Percentiles rank a stretch among this genome's conserved stretches.
phyloP scores from a whole-genome alignment of 2,113 vertebrate species.

The Hyla sarda region DNA sequence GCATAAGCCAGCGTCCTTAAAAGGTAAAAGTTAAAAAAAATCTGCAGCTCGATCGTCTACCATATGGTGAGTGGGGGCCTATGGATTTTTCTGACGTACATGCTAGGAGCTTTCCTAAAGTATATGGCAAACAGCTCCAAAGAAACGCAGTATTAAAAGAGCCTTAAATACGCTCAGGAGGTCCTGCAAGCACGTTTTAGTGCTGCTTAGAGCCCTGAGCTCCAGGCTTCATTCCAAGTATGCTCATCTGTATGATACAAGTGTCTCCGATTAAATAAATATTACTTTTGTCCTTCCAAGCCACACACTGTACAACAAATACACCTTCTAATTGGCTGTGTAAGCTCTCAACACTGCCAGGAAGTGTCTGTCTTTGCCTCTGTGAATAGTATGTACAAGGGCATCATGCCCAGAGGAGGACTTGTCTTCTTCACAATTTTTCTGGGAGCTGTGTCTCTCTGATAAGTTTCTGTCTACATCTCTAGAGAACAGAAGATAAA shows the following conservation, averaged over 20 bases:
- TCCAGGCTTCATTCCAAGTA: background rate
- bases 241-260: constrained; percentile 10
- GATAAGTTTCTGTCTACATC: constrained; percentile 24
- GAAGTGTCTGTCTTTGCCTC: constrained; percentile 34
- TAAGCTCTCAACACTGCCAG: background rate
- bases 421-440: constrained; percentile 30
- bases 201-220: background rate
- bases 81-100: too few relatives aligned
- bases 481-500: constrained; percentile 19
- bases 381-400: constrained; percentile 49
- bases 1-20: too few relatives aligned
- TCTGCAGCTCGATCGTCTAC: too few relatives aligned
- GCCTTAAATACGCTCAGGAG: background rate
- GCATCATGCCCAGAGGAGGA: constrained; percentile 31
- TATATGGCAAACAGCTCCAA: too few relatives aligned
- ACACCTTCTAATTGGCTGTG: constrained; percentile 43
- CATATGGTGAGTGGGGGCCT: too few relatives aligned
- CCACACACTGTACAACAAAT: background rate
- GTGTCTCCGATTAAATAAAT: background rate
- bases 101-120: too few relatives aligned
- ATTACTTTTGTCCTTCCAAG: constrained; percentile 12
- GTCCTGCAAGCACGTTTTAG: background rate
- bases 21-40: too few relatives aligned
- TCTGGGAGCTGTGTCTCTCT: background rate
- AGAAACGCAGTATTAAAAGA: too few relatives aligned